Percentiles rank a stretch among this genome's conserved stretches.
Conservation (phyloP, 2,113 vertebrate genomes). For the Sphyrna mokarran region DNA sequence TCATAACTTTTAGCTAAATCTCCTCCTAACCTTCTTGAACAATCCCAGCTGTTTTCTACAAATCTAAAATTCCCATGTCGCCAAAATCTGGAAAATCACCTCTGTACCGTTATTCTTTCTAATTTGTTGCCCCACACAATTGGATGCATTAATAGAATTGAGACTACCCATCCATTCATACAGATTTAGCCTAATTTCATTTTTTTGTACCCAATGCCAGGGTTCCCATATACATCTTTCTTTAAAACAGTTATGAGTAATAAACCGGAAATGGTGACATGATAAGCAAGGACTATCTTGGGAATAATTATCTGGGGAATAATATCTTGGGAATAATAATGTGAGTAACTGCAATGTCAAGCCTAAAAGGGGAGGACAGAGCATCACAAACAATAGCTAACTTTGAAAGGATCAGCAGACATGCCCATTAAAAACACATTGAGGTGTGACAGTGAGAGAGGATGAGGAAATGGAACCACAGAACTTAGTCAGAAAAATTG, state of each 20-base stretch:
- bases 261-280: not conserved
- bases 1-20: not conserved
- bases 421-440: not conserved
- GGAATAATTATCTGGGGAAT: not conserved
- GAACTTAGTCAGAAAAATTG: not conserved
- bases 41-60: not conserved
- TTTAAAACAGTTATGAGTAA: not conserved
- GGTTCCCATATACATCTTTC: not conserved
- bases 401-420: not conserved
- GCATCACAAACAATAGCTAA: not conserved
- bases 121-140: not conserved
- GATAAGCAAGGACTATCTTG: not conserved
- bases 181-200: not conserved
- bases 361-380: not conserved
- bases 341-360: not conserved
- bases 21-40: not conserved
- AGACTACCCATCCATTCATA: not conserved
- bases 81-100: not conserved
- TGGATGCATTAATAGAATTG: not conserved
- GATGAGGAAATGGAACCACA: not conserved
- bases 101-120: not conserved
- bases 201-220: not conserved
- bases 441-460: not conserved
- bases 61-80: not conserved
- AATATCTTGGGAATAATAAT: not conserved